Evolutionary conservation across 2,797 vertebrate species (phyloP), one percentile per base, ranked within the genome.

Genomic region (Hippocampus kuda): DNA sequence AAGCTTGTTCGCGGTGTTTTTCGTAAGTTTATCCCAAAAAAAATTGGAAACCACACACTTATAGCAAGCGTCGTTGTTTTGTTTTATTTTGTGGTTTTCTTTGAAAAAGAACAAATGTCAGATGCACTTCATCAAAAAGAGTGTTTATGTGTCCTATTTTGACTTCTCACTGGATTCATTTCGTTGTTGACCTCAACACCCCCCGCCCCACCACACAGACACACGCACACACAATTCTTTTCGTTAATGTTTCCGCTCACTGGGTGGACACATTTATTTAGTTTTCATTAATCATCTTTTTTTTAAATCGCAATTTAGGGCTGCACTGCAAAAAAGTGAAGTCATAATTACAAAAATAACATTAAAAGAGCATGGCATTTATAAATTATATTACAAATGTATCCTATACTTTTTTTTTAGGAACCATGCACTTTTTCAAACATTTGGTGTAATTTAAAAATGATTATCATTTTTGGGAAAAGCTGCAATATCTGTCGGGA

Each of bases 91-190:
- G 13, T 48, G 3, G 53, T 24, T 54, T 71, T 71, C 72, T 66
- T 46, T 63, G 66, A 38, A 18, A 70, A 75, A 76, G 72, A 76
- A 85, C 84, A 87, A 86, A 81, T 71, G 73, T 83, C 72, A 81
- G 80, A 84, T 82, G 82, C 83, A 80, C 81, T 81, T 85, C 72
- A 84, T 71, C 81, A 72, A 68, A 74, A 66, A 65, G 72, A 77
- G 26, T 65, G 30, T 51, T 9, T 53, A 48, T 30, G 15, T 38
- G 48, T 53, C 27, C 48, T 12, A 30, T 22, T 66, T 51, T 66
- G 26, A 22, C 5, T 34, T 49, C 53, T 11, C 65, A 38, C 4
- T 63, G 26, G 13, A 41, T 3, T 56, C 48, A 38, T 49, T 65
- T 26, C 3, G 15, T 26, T 53, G 4, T 66, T 66, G 16, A 22